Base-by-base conservation (phyloP, 2,113 vertebrate genomes). In the Vulpes lagopus region DNA sequence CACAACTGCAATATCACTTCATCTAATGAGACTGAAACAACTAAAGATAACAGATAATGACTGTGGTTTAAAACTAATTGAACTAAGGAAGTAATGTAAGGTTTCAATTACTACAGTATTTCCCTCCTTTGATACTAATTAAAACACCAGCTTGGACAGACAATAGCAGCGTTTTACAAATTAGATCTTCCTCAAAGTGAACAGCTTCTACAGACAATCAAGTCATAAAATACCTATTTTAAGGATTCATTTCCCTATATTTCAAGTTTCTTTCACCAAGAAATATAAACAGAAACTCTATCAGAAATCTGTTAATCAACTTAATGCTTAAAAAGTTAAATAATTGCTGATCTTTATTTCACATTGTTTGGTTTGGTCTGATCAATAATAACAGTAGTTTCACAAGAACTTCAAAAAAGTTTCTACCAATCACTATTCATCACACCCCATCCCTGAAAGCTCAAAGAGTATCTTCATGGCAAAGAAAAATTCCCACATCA, bases 11-110 rank as follows among this genome's bases (percentile, higher is more conserved):
- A 22, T 71, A 87, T 62, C 67, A 80, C 59, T 79, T 95, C 57
- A 85, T 71, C 69, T 57, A 89, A 85, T 35, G 25, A 15, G 35
- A 97, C 59, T 43, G 94, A 96, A 96, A 89, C 88, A 91, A 95
- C 59, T 71, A 84, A 38, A 83, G 6, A 96, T 67, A 97, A 92
- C 67, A 83, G 86, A 87, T 51, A 83, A 93, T 78, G 38, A 82
- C 67, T 88, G 16, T 25, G 16, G 20, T 71, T 96, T 95, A 92
- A 92, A 96, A 95, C 71, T 81, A 93, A 96, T 2, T 65, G 67
- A 97, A 84, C 67, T 59, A 90, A 86, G 38, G n/a, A 78, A 96
- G 74, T 73, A 91, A 94, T 32, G 32, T 89, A 60, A 95, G 35
- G 64, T 84, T 89, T 95, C 62, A 94, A 95, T 95, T 80, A 84